Percentiles rank a stretch among this genome's conserved stretches.
Conservation (phyloP, 2,113 vertebrate genomes). For the Marcusenius ussheri region DNA sequence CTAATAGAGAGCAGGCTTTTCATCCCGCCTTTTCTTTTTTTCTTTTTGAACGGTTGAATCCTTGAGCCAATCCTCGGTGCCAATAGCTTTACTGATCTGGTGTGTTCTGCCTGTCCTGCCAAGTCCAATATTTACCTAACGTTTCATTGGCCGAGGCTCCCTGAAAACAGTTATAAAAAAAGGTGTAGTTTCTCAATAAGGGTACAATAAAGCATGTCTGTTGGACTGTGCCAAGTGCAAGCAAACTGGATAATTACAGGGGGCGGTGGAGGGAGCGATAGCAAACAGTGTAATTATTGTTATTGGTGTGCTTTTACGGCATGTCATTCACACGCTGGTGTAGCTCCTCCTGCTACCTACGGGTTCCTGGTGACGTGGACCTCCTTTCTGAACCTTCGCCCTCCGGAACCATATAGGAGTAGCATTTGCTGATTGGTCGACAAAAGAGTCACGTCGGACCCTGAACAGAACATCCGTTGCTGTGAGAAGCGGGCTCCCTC, state of each 20-base stretch:
- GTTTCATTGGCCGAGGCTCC: slow-evolving; percentile 54
- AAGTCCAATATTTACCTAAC: slow-evolving; percentile 77
- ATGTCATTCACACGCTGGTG: slow-evolving; percentile 8
- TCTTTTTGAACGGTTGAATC: slow-evolving; percentile 60
- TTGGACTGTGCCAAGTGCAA: slow-evolving; percentile 29
- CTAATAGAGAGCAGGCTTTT: slow-evolving; percentile 58
- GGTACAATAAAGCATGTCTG: slow-evolving; percentile 36
- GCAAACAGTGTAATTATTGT: slow-evolving; percentile 31
- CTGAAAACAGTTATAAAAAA: slow-evolving; percentile 43
- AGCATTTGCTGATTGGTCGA: not conserved
- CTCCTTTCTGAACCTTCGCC: slow-evolving; percentile 14
- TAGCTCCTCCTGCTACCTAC: not conserved
- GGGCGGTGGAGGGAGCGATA: slow-evolving; percentile 26
- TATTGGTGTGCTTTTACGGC: slow-evolving; percentile 27
- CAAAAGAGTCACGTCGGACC: not conserved
- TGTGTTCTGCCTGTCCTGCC: slow-evolving; percentile 59
- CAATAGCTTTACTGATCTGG: slow-evolving; percentile 60
- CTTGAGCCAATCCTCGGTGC: slow-evolving; percentile 66
- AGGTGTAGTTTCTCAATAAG: slow-evolving; percentile 32
- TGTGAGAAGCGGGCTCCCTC: too few relatives aligned
- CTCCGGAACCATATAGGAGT: too few relatives aligned
- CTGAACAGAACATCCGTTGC: not conserved
- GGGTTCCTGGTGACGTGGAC: slow-evolving; percentile 6
- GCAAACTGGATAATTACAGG: slow-evolving; percentile 30
- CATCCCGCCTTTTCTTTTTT: not conserved